Base-by-base conservation (phyloP, 2,113 vertebrate species). In the Elachura formosa region DNA sequence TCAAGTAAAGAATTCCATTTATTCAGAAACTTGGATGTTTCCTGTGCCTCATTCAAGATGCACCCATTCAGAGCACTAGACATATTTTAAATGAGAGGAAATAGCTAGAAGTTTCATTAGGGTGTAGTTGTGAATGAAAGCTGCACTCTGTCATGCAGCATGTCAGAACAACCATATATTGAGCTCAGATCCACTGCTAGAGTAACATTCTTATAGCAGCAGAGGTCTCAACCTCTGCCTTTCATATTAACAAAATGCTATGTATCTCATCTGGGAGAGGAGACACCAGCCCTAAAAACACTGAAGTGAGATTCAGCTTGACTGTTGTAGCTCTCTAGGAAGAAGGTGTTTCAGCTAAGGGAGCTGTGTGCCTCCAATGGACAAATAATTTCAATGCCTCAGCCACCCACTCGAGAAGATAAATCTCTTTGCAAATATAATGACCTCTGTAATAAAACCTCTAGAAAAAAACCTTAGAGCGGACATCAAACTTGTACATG, bases 161-260 rank as follows among this genome's bases (percentile, higher is more conserved):
- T n/a, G 25, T 41, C 2, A 1, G 8, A 29, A 14, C 22, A 80
- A 40, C 34, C 8, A 3, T 24, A 36, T 14, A 6, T 1, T n/a
- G 34, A 76, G 51, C 66, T 74, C 10, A 84, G 33, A 67, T 18
- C 24, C 68, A 9, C n/a, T 63, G 41, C 19, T 52, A 28, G 20
- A 14, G 16, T 61, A 34, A 33, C 55, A 34, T 14, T 43, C 31
- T 36, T 73, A 18, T 0, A 38, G 61, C 33, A 55, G 28, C 26
- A 61, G 41, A 64, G 23, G 17, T 79, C 61, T 82, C 6, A 13
- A 33, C 56, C n/a, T 78, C 62, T 54, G 38, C 45, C 46, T 87
- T 73, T 52, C 17, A 8, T 49, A 20, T 48, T 41, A 58, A 29
- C 28, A 46, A 90, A 92, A 28, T 0, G 0, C 29, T 59, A 12